Evolutionary conservation across 1,140 invertebrate species (phyloP).

Genomic region (Meloidogyne hapla): DNA sequence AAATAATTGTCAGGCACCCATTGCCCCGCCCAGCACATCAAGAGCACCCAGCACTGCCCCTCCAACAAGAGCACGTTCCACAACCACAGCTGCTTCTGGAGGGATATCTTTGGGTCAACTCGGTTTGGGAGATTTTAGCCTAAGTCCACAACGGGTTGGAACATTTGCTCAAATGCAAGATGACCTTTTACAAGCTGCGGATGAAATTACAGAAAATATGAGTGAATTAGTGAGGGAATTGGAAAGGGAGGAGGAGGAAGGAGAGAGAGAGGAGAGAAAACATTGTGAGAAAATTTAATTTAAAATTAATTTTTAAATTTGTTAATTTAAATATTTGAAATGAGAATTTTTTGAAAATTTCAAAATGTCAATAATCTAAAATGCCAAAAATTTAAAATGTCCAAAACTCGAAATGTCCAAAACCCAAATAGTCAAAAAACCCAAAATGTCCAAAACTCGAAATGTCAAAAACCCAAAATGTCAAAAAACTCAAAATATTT

Average conservation of each 20-base stretch:
- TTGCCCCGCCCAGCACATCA: not conserved
- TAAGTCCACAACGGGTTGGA: constrained; percentile 23
- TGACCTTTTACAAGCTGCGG: constrained; percentile 55
- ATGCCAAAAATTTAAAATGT: not conserved
- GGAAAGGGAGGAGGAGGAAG: constrained; percentile 33
- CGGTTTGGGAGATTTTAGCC: constrained; percentile 18
- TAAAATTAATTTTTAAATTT: too few relatives aligned
- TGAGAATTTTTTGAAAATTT: not conserved
- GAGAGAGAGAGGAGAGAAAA: not conserved
- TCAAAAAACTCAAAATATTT: not conserved
- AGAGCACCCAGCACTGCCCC: not conserved
- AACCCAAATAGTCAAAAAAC: not conserved
- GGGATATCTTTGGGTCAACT: constrained; percentile 23
- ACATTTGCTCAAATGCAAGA: constrained; percentile 45
- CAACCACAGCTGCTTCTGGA: constrained; percentile 14
- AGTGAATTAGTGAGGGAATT: constrained; percentile 53
- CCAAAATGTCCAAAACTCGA: not conserved
- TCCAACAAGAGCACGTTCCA: constrained; percentile 17
- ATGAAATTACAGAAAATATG: constrained; percentile 62
- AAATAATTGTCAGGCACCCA: constrained; percentile 2
- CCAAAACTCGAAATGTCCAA: not conserved
- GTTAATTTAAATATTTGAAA: too few relatives aligned
- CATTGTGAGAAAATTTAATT: too few relatives aligned
- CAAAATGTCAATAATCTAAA: too few relatives aligned
- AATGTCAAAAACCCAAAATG: not conserved